These are phyloP conservation scores for Cosmopolites sordidus DNA, from an alignment of 2,888 invertebrate species.

Conservation along the genomic window DNA sequence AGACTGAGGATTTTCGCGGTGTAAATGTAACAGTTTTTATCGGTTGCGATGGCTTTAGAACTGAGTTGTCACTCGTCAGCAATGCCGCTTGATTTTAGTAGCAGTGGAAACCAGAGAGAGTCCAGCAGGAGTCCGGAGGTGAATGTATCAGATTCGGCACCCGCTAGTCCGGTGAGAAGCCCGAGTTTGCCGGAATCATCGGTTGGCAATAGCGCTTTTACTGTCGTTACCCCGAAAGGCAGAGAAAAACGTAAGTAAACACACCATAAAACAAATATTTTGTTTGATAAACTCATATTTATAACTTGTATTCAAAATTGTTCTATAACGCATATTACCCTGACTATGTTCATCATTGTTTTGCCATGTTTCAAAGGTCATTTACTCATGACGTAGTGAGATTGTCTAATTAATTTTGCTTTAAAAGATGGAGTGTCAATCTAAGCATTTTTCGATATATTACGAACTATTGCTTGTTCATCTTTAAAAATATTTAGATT, in stretches of 20 bases:
- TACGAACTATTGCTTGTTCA: no score
- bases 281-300: no score
- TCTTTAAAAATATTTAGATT: no score
- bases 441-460: no score
- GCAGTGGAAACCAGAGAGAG: conserved; percentile 44
- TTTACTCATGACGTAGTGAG: no score
- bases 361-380: no score
- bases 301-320: no score
- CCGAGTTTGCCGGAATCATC: conserved; percentile 16
- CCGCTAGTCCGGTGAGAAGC: conserved; percentile 39
- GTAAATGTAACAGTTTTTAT: neutral
- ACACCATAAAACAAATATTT: no score
- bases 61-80: conserved; percentile 55
- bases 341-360: no score
- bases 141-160: conserved; percentile 40
- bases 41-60: conserved; percentile 54
- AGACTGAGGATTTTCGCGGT: neutral
- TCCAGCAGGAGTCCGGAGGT: conserved; percentile 41
- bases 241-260: conserved; percentile 32
- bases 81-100: conserved; percentile 65
- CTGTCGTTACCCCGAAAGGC: conserved; percentile 65
- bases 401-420: no score
- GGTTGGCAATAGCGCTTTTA: conserved; percentile 56
- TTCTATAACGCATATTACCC: no score
- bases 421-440: no score